Conservation (phyloP, 2,797 vertebrate genomes). For the Emydoidea blandingii region DNA sequence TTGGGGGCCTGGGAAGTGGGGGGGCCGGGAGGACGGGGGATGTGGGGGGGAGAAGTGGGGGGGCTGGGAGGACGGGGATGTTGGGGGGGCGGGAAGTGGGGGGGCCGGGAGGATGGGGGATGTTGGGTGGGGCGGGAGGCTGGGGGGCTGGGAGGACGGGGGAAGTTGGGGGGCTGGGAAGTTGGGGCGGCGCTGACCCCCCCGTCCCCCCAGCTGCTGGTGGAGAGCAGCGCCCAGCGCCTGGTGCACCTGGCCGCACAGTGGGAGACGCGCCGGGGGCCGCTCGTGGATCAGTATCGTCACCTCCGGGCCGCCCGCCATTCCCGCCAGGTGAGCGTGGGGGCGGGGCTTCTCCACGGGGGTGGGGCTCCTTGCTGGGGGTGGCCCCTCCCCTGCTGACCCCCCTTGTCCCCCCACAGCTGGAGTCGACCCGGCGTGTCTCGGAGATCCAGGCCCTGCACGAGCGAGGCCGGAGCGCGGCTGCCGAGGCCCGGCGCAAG, state of each 20-base stretch:
- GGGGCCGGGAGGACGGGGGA: too few relatives aligned
- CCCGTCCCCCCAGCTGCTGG: conserved; percentile 79
- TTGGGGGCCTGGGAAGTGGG: rapidly evolving
- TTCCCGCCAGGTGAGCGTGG: conserved; percentile 84
- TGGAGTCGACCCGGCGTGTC: conserved; percentile 89
- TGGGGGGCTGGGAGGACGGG: too few relatives aligned
- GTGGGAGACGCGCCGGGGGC: conserved; percentile 93
- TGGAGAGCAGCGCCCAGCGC: conserved; percentile 87
- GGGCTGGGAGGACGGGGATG: too few relatives aligned
- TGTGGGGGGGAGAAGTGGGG: background rate
- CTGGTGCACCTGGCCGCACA: conserved; percentile 88
- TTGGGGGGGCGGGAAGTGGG: rapidly evolving
- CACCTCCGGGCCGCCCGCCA: conserved; percentile 88
- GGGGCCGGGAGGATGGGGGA: too few relatives aligned
- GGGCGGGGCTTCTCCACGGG: background rate
- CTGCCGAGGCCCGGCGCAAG: conserved; percentile 91
- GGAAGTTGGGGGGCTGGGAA: too few relatives aligned
- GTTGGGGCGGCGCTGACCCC: too few relatives aligned
- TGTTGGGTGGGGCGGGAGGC: too few relatives aligned
- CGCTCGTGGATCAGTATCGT: conserved; percentile 88
- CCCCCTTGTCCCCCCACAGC: conserved; percentile 67
- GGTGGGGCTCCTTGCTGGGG: background rate
- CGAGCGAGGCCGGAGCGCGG: conserved; percentile 87
- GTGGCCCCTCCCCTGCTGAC: background rate
- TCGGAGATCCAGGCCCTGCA: conserved; percentile 90